Percentiles rank a stretch among this genome's conserved stretches.
Conservation (phyloP, 1,140 invertebrate genomes). For the Yoshiicerus persimilis region DNA sequence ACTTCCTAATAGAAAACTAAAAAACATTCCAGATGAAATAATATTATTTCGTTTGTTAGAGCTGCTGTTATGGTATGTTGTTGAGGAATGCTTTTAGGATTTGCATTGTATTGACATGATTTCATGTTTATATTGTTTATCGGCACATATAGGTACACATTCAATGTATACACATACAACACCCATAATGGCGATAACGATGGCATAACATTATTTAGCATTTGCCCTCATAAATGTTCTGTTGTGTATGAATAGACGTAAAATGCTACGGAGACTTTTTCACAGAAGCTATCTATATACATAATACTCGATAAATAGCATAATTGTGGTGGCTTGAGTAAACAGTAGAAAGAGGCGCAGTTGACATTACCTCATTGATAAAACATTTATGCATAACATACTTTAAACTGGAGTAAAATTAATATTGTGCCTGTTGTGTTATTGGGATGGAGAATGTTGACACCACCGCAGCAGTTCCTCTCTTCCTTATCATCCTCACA, state of each 20-base stretch:
- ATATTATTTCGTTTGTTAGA: background rate
- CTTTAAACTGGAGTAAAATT: background rate
- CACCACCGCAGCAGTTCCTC: background rate
- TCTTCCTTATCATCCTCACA: background rate
- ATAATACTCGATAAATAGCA: background rate
- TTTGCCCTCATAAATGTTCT: background rate
- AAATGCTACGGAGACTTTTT: background rate
- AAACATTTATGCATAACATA: background rate
- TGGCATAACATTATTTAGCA: background rate
- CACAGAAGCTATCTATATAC: background rate
- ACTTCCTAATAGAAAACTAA: background rate
- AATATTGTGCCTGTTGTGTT: background rate
- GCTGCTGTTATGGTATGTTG: background rate
- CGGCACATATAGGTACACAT: no score
- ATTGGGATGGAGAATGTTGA: background rate
- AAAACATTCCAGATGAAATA: background rate
- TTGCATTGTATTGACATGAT: background rate
- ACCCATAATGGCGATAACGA: background rate
- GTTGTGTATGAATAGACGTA: background rate
- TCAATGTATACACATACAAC: background rate
- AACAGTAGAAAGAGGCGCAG: background rate
- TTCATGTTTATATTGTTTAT: background rate
- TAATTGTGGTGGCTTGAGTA: background rate
- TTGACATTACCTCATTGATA: background rate
- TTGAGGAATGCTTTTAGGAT: no score